These are phyloP conservation scores for Serinus canaria DNA, from an alignment of 2,113 vertebrate species.

Conservation along the genomic window DNA sequence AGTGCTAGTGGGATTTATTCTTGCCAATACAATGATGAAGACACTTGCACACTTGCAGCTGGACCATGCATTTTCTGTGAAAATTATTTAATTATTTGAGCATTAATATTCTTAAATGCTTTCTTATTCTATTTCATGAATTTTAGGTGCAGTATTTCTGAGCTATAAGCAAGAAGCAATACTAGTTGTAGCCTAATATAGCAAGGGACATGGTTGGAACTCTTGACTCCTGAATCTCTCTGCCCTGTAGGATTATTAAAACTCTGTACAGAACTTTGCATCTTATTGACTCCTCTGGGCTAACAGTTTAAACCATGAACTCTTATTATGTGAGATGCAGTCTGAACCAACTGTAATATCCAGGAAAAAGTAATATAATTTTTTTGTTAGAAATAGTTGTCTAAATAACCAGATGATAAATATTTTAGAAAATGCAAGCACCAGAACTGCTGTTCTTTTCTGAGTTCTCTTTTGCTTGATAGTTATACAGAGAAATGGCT, in stretches of 20 bases:
- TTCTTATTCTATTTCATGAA: not conserved
- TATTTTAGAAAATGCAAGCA: not conserved
- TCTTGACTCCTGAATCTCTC: not conserved
- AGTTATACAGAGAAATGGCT: not conserved
- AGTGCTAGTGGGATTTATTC: not conserved
- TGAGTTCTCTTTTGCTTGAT: not conserved
- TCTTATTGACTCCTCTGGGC: not conserved
- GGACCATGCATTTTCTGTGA: not conserved
- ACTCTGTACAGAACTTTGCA: not conserved
- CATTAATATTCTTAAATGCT: not conserved
- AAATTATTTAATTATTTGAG: not conserved
- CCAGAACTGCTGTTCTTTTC: not conserved
- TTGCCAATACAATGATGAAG: not conserved
- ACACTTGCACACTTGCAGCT: not conserved
- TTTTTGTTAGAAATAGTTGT: not conserved
- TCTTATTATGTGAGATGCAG: not conserved
- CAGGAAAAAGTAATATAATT: not conserved
- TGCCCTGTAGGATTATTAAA: not conserved
- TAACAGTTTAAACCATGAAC: not conserved
- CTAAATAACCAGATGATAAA: not conserved
- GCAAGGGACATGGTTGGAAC: not conserved
- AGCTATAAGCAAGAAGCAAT: not conserved
- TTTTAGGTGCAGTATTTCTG: not conserved
- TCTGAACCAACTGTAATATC: not conserved
- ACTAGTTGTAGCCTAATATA: not conserved